A percentile compares a stretch with the other conserved stretches of the same genome.
phyloP scores from a whole-genome alignment of 2,797 vertebrate genomes.

The Odontamblyopus rebecca region DNA sequence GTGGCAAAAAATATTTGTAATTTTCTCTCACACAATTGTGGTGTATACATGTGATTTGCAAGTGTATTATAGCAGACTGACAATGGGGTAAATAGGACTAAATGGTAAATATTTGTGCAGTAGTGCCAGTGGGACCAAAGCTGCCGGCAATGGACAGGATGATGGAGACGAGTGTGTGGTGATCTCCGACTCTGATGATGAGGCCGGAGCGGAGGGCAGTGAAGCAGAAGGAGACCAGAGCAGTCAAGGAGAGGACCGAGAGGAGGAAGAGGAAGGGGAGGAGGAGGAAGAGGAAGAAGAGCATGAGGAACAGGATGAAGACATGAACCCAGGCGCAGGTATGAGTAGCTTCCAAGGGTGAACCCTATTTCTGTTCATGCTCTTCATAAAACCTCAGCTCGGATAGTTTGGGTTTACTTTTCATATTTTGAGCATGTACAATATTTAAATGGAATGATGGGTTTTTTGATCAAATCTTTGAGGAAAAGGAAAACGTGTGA shows the following conservation, averaged over 20 bases:
- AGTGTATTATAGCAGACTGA: too few species aligned
- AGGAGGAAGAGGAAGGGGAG: slow-evolving; percentile 46
- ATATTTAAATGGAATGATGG: too few species aligned
- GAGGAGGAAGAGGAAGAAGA: slow-evolving; percentile 57
- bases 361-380: not conserved
- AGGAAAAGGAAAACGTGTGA: too few species aligned
- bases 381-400: not conserved
- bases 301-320: slow-evolving; percentile 53
- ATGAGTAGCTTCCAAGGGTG: slow-evolving; percentile 25
- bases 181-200: slow-evolving; percentile 85
- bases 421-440: too few species aligned
- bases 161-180: slow-evolving; percentile 85
- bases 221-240: slow-evolving; percentile 54
- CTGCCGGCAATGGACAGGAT: slow-evolving; percentile 71
- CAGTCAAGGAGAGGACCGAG: slow-evolving; percentile 15
- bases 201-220: slow-evolving; percentile 56
- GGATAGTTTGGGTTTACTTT: not conserved
- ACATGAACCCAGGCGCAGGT: slow-evolving; percentile 67
- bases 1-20: too few species aligned
- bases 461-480: too few species aligned
- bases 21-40: too few species aligned
- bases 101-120: slow-evolving; percentile 22
- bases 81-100: not conserved
- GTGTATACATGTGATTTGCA: too few species aligned
- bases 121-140: slow-evolving; percentile 59